phyloP scores from a whole-genome alignment of 2,888 invertebrate species.

The Trissonchulus sp. region DNA sequence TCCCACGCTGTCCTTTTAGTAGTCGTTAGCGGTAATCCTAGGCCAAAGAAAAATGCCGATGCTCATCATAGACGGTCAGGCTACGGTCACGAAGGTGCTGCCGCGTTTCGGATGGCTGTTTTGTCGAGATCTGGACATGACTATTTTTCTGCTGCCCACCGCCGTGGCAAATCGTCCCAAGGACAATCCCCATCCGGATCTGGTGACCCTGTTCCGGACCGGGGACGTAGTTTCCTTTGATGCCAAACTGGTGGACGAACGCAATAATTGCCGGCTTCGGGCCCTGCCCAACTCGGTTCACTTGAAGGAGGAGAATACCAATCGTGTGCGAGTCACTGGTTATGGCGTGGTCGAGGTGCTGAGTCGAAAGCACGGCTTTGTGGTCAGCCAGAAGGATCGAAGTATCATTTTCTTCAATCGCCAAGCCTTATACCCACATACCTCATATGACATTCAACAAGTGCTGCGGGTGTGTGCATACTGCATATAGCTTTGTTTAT shows the following conservation, averaged over 20 bases:
- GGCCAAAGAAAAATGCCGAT: too few relatives aligned
- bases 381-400: neutral
- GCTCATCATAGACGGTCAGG: neutral
- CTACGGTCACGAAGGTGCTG: neutral
- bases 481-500: too few relatives aligned
- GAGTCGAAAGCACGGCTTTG: constrained; percentile 4
- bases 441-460: constrained; percentile 22
- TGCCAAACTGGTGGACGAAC: neutral
- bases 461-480: constrained; percentile 15
- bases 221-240: neutral
- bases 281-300: neutral
- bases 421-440: constrained; percentile 13
- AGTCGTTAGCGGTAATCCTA: too few relatives aligned
- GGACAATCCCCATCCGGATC: neutral
- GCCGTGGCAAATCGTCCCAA: neutral
- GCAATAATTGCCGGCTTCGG: neutral
- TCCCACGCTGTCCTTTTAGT: too few relatives aligned
- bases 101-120: neutral
- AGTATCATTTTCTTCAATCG: constrained; percentile 15
- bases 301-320: neutral
- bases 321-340: neutral
- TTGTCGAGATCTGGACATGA: neutral
- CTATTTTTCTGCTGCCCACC: neutral
- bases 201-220: neutral
- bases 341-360: constrained; percentile 9